A percentile compares a stretch with the other conserved stretches of the same genome.
Evolutionary conservation across 2,888 invertebrate species (phyloP).

Genomic region (Limnephilus auricula): DNA sequence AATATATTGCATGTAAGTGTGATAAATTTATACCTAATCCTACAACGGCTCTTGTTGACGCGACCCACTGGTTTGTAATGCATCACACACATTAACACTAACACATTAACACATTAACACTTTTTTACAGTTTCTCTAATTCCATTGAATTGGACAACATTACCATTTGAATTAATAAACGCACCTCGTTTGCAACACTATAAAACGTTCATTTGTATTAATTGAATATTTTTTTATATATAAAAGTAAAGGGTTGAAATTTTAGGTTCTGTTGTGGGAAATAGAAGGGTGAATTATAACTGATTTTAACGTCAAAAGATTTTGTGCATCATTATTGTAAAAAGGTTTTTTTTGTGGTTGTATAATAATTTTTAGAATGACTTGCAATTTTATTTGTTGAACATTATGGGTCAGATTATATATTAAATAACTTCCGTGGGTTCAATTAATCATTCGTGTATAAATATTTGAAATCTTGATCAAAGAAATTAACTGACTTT

Average conservation of each 20-base stretch:
- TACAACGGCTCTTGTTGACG: too few relatives aligned
- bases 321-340: conserved; percentile 25
- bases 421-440: conserved; percentile 43
- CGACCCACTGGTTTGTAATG: too few relatives aligned
- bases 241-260: background rate
- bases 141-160: too few relatives aligned
- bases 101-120: too few relatives aligned
- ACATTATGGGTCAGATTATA: background rate
- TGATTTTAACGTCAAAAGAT: background rate
- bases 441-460: conserved; percentile 22
- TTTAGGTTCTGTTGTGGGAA: background rate
- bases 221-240: background rate
- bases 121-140: too few relatives aligned
- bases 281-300: conserved; percentile 6
- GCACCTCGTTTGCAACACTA: background rate
- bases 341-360: conserved; percentile 14
- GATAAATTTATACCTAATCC: too few relatives aligned
- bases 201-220: background rate
- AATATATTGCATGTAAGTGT: too few relatives aligned
- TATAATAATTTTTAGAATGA: conserved; percentile 2
- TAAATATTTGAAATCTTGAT: conserved; percentile 19
- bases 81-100: too few relatives aligned
- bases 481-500: conserved; percentile 18
- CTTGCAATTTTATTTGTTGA: conserved; percentile 17
- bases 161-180: too few relatives aligned